Evolutionary conservation across 2,797 vertebrate genomes (phyloP), one percentile per base, ranked within the genome.

Genomic region (Coilia nasus): DNA sequence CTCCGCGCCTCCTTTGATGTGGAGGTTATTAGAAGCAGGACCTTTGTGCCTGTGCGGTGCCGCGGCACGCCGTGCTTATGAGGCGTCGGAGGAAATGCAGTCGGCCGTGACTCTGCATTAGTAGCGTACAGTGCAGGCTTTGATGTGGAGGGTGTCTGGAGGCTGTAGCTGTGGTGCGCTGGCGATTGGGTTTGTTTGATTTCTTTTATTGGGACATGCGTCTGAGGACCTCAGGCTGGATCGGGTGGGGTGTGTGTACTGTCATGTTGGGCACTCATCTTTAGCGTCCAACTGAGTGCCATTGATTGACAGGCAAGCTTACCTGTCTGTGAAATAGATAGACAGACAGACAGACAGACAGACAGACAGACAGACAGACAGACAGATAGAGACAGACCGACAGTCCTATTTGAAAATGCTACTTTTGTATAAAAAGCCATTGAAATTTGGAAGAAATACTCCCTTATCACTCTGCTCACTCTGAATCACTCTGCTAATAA

Each of bases 1-100:
- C 35, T 2, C 35, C 2, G 2, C 75, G 35, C 9, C 62, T 6
- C 46, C 84, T 67, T 85, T 85, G 84, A 85, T 81, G 64, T 57
- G 57, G 44, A 25, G 62, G 62, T 64, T 64, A 60, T 50, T 82
- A 85, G 78, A 64, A 60, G 84, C 31, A 12, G 41, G 59, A 19
- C 41, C 64, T 6, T 67, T 80, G 31, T 41, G 59, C 41, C 50
- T 31, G 2, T 14, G 23, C 10, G 23, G 5, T 10, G n/a, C 62
- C 23, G 23, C 62, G 11, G 23, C 2, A 64, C 2, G 60, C 60
- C 23, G n/a, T 19, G 59, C 59, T 60, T 3, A 60, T 12, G 62
- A 64, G 2, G 62, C 12, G 62, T 28, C 23, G 3, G 62, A 64
- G 62, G 62, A 64, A 28, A 64, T 28, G 62, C 62, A 0, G 35